phyloP scores from a whole-genome alignment of 2,888 invertebrate species.

The Tridacna crocea region DNA sequence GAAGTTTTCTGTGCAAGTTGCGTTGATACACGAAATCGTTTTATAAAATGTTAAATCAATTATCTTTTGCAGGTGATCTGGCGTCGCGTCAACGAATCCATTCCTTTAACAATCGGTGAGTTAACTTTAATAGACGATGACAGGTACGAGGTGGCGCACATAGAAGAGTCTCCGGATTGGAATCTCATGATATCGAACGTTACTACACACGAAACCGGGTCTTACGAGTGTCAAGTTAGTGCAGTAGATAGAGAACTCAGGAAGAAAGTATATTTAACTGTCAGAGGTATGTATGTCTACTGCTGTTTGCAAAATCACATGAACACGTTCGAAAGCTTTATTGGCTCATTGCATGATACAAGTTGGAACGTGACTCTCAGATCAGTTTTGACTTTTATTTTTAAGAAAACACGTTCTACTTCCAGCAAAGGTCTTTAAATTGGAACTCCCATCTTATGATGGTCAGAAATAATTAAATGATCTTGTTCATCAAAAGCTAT shows the following conservation, averaged over 20 bases:
- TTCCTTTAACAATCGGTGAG: slow-evolving; percentile 64
- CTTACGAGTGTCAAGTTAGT: slow-evolving; percentile 71
- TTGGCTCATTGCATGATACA: not conserved
- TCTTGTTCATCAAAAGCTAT: too few species aligned
- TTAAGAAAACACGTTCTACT: too few species aligned
- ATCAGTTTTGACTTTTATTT: too few species aligned
- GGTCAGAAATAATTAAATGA: too few species aligned
- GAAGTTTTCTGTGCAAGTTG: too few species aligned
- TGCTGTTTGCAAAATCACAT: slow-evolving; percentile 39
- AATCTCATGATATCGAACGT: slow-evolving; percentile 70
- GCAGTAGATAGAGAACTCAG: slow-evolving; percentile 55
- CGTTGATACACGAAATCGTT: too few species aligned
- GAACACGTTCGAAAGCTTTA: slow-evolving; percentile 15
- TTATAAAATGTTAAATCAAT: too few species aligned
- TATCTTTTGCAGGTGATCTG: slow-evolving; percentile 61
- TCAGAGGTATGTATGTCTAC: slow-evolving; percentile 55
- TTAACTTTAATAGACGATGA: slow-evolving; percentile 60
- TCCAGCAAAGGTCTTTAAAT: too few species aligned
- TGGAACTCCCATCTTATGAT: too few species aligned
- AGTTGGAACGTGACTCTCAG: too few species aligned
- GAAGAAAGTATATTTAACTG: slow-evolving; percentile 56
- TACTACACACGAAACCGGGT: slow-evolving; percentile 62
- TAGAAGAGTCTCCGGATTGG: slow-evolving; percentile 63
- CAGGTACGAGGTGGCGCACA: slow-evolving; percentile 62
- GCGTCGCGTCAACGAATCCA: slow-evolving; percentile 64